phyloP scores from a whole-genome alignment of 2,888 invertebrate species.

The Sesamia inferens region DNA sequence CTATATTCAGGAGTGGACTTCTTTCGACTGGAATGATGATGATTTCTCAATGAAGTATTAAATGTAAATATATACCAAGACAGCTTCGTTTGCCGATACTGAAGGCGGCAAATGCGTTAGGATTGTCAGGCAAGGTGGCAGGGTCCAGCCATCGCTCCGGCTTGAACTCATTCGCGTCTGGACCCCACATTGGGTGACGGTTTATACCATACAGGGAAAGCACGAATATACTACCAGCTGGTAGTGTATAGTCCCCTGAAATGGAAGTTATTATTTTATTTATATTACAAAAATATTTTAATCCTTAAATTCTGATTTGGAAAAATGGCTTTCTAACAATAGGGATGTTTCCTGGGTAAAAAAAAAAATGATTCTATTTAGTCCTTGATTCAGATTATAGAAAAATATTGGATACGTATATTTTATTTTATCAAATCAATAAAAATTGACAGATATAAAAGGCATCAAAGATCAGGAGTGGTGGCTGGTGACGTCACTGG shows the following conservation, averaged over 20 bases:
- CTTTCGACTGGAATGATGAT: no score
- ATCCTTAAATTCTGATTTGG: not conserved
- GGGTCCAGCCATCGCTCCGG: constrained; percentile 77
- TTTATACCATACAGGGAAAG: constrained; percentile 71
- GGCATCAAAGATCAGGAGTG: no score
- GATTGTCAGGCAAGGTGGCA: constrained; percentile 66
- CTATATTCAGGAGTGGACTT: no score
- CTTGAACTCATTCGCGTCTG: constrained; percentile 72
- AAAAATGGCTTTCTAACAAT: not conserved
- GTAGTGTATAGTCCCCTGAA: constrained; percentile 51
- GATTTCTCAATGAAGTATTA: no score
- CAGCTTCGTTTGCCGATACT: constrained; percentile 60
- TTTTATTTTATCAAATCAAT: no score
- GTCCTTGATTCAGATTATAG: no score
- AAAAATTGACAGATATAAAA: no score
- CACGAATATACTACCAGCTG: constrained; percentile 68
- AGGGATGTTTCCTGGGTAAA: no score
- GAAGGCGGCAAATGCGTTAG: constrained; percentile 71
- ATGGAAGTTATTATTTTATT: not conserved
- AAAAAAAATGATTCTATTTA: no score
- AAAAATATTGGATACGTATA: no score
- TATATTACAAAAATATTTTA: not conserved
- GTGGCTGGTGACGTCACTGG: no score
- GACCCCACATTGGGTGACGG: constrained; percentile 75
- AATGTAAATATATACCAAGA: not conserved